These are phyloP conservation scores for Galerucella calmariensis DNA, from an alignment of 2,888 invertebrate genomes.

Conservation along the genomic window DNA sequence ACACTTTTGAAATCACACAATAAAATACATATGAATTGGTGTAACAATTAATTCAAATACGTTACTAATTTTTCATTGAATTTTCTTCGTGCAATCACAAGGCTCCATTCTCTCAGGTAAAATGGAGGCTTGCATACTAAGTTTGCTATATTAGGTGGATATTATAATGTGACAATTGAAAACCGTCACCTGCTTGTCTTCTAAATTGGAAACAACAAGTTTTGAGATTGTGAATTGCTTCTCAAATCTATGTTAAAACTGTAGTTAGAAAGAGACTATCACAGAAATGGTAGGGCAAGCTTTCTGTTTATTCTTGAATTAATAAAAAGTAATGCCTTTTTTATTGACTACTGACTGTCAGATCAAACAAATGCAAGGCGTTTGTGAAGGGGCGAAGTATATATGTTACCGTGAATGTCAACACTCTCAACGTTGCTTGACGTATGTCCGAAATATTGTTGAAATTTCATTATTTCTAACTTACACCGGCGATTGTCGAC, in stretches of 20 bases:
- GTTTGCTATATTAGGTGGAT: conserved; percentile 60
- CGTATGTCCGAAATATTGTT: too few species aligned
- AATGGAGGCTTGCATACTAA: conserved; percentile 72
- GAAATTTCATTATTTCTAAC: too few species aligned
- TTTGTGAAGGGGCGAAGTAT: too few species aligned
- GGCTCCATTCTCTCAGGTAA: conserved; percentile 90
- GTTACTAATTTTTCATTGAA: conserved; percentile 49
- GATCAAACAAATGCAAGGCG: too few species aligned
- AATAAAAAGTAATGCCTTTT: neutral
- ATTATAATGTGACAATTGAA: conserved; percentile 44
- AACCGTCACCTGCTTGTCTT: conserved; percentile 52
- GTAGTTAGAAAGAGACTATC: conserved; percentile 52
- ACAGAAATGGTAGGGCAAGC: conserved; percentile 1
- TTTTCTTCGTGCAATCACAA: conserved; percentile 78
- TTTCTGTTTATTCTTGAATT: neutral
- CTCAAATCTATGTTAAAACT: conserved; percentile 56
- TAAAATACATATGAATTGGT: conserved; percentile 13
- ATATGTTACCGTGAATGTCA: too few species aligned
- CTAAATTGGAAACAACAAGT: conserved; percentile 43
- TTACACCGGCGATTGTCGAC: too few species aligned
- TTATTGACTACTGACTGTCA: neutral
- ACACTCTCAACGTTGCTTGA: too few species aligned
- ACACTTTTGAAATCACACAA: neutral
- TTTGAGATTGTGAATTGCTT: conserved; percentile 50
- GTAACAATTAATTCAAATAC: conserved; percentile 3